Evolutionary conservation across 2,113 vertebrate genomes (phyloP).

Genomic region (Cyanistes caeruleus): DNA sequence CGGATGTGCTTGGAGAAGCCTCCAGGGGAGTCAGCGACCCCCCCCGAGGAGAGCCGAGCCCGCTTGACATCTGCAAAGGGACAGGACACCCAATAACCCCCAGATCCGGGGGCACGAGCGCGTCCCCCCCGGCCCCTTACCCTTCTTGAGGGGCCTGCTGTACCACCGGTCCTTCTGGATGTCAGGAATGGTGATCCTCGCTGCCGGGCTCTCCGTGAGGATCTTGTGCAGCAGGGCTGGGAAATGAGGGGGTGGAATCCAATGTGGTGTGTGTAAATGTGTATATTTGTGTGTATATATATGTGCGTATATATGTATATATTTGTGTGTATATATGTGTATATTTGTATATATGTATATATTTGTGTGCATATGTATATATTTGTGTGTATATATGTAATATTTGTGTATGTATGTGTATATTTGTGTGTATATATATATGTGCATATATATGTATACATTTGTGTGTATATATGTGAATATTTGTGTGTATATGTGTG

Average conservation of each 20-base stretch:
- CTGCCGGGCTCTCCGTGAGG: constrained; percentile 80
- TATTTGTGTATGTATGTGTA: no score
- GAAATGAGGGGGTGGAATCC: not conserved
- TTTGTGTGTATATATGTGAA: no score
- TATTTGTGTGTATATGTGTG: no score
- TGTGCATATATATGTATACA: no score
- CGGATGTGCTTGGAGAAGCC: constrained; percentile 79
- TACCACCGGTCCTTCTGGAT: constrained; percentile 94
- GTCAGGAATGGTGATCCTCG: constrained; percentile 82
- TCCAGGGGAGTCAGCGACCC: constrained; percentile 67
- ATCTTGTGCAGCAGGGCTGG: constrained; percentile 91
- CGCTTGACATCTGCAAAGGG: constrained; percentile 73
- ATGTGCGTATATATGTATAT: no score
- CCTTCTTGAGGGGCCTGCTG: constrained; percentile 69
- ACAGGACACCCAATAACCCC: not conserved
- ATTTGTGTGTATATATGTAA: no score
- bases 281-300: not conserved
- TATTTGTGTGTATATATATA: no score
- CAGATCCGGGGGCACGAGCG: accelerated
- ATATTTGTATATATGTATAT: not conserved
- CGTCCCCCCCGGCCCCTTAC: not conserved
- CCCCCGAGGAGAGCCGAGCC: constrained; percentile 53
- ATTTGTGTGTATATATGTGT: no score
- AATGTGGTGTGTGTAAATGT: not conserved
- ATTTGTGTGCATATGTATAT: no score